phyloP scores from a whole-genome alignment of 2,888 invertebrate genomes.

The Habroteleia sp. region DNA sequence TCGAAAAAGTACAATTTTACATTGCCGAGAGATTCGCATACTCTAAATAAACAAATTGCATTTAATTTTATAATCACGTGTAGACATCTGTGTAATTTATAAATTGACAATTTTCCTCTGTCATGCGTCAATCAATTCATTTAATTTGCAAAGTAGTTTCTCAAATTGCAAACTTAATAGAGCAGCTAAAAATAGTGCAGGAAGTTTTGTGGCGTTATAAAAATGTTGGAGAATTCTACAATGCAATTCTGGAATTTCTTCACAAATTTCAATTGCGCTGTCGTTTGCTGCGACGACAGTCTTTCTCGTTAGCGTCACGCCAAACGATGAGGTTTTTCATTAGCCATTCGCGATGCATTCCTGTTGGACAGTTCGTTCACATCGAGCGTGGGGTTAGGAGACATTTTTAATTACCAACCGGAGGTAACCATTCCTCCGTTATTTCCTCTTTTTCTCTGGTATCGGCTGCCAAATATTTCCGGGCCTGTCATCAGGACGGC shows the following conservation, averaged over 20 bases:
- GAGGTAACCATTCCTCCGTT: constrained; percentile 72
- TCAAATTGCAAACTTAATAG: no score
- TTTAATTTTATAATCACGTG: no score
- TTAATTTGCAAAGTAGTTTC: no score
- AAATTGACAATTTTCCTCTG: no score
- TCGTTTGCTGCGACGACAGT: constrained; percentile 69
- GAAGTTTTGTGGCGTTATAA: no score
- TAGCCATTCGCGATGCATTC: constrained; percentile 79
- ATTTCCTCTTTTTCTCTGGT: constrained; percentile 71
- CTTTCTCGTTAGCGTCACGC: constrained; percentile 79
- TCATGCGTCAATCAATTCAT: no score
- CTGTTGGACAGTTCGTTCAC: constrained; percentile 75
- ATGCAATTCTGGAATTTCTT: constrained; percentile 69
- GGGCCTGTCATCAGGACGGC: constrained; percentile 72
- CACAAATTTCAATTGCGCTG: constrained; percentile 75
- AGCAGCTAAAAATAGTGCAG: no score
- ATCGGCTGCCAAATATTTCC: constrained; percentile 81
- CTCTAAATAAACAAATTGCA: no score
- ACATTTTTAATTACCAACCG: constrained; percentile 81
- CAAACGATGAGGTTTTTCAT: constrained; percentile 80
- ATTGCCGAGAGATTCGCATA: neutral
- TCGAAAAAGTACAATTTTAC: constrained; percentile 40
- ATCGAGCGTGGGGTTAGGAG: constrained; percentile 73
- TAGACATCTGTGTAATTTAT: no score
- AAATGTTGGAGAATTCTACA: constrained; percentile 30